Conservation (phyloP, 2,888 invertebrate genomes). For the Laspeyria flexula region DNA sequence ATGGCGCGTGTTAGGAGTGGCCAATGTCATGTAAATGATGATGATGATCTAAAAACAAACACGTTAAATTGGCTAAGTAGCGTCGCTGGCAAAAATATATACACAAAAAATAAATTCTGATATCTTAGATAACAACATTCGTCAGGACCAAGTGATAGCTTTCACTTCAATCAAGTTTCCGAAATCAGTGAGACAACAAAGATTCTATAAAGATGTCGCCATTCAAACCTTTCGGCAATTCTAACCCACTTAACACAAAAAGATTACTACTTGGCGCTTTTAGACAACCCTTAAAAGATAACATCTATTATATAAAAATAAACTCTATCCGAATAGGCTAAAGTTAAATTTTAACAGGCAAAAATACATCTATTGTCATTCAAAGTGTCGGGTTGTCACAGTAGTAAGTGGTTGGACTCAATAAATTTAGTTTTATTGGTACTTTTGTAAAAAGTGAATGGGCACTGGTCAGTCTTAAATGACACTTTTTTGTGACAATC, state of each 20-base stretch:
- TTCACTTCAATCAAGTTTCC: neutral
- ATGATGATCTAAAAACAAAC: too few species aligned
- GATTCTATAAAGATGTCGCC: constrained; percentile 36
- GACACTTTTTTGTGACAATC: constrained; percentile 42
- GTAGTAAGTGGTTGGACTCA: constrained; percentile 67
- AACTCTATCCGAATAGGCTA: rapidly evolving
- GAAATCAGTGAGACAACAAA: constrained; percentile 28
- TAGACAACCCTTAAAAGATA: constrained; percentile 31
- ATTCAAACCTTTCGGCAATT: constrained; percentile 24
- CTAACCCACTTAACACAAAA: constrained; percentile 24
- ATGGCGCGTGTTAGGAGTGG: too few species aligned
- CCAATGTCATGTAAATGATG: too few species aligned
- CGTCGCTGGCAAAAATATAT: too few species aligned
- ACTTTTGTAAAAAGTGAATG: constrained; percentile 58
- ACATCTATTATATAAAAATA: constrained; percentile 40
- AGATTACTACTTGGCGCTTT: constrained; percentile 30
- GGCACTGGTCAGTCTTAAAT: constrained; percentile 61
- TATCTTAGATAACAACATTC: too few species aligned
- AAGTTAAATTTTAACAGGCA: constrained; percentile 5
- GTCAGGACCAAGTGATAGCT: too few species aligned
- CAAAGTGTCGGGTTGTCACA: constrained; percentile 48
- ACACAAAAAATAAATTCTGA: too few species aligned
- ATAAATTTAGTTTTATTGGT: constrained; percentile 81
- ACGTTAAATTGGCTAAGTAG: too few species aligned
- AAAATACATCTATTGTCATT: constrained; percentile 40